phyloP scores from a whole-genome alignment of 2,888 invertebrate genomes.

The Cantharis rufa region DNA sequence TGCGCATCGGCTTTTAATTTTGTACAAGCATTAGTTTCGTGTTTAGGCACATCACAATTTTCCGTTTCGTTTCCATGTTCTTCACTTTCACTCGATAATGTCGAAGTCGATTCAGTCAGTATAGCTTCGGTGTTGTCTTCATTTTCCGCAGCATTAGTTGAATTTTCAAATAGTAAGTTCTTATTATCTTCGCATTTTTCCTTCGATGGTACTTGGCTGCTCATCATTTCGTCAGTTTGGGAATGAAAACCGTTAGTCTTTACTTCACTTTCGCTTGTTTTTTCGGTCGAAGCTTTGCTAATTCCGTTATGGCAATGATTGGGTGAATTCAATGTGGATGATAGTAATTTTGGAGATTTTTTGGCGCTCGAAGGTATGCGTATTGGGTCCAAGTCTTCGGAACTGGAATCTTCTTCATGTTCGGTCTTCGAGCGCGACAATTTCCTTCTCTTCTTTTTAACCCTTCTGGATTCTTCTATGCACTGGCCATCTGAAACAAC shows the following conservation, averaged over 20 bases:
- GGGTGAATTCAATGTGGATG: background rate
- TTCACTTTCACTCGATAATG: background rate
- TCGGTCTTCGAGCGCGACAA: slow-evolving; percentile 31
- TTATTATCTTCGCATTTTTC: background rate
- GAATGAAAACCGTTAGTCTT: slow-evolving; percentile 3
- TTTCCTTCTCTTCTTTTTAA: slow-evolving; percentile 40
- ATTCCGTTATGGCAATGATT: background rate
- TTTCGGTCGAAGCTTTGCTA: background rate
- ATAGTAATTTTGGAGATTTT: background rate
- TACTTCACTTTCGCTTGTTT: background rate
- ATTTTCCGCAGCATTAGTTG: slow-evolving; percentile 9
- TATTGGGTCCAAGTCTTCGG: slow-evolving; percentile 30
- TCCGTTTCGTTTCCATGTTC: background rate
- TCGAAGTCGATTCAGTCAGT: background rate
- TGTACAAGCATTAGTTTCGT: background rate
- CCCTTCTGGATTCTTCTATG: slow-evolving; percentile 31
- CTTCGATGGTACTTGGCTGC: background rate
- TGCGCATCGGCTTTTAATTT: slow-evolving; percentile 53
- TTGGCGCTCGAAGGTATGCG: slow-evolving; percentile 20
- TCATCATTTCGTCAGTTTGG: background rate
- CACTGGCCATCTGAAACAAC: slow-evolving; percentile 1
- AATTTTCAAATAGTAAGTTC: slow-evolving; percentile 8
- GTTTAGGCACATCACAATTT: background rate
- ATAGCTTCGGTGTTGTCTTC: background rate
- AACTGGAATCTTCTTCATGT: slow-evolving; percentile 29